A percentile compares a stretch with the other conserved stretches of the same genome.
Evolutionary conservation across 1,140 invertebrate genomes (phyloP).

Genomic region (Drosophila littoralis): DNA sequence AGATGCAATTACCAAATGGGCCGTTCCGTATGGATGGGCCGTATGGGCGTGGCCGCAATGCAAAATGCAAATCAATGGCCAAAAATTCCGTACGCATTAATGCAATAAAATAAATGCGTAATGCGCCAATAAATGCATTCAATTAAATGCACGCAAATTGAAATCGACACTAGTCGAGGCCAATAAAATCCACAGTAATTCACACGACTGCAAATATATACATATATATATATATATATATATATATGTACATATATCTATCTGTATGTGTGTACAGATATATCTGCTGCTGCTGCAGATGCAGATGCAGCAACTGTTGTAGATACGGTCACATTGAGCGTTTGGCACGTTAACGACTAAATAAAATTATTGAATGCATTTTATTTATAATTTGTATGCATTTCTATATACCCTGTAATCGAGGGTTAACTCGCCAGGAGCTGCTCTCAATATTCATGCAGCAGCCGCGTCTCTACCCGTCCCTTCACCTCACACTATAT

Average conservation of each 20-base stretch:
- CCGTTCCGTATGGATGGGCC: no score
- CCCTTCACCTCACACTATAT: no score
- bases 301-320: background rate
- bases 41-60: background rate
- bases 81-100: constrained; percentile 31
- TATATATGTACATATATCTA: background rate
- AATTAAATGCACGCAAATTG: constrained; percentile 51
- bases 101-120: constrained; percentile 55
- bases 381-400: constrained; percentile 5
- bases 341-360: constrained; percentile 15
- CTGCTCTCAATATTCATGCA: no score
- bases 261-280: constrained; percentile 8
- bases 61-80: constrained; percentile 20
- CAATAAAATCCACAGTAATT: constrained; percentile 19
- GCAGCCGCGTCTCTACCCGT: no score
- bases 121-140: constrained; percentile 53
- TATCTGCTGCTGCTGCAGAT: constrained; percentile 10
- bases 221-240: background rate
- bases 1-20: no score
- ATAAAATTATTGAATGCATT: constrained; percentile 19
- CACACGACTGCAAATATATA: constrained; percentile 1
- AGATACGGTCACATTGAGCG: constrained; percentile 2
- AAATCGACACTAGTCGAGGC: constrained; percentile 35
- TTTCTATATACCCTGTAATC: background rate
- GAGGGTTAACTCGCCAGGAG: background rate